Conservation (phyloP, 1,140 invertebrate genomes). For the Epicauta chinensis region DNA sequence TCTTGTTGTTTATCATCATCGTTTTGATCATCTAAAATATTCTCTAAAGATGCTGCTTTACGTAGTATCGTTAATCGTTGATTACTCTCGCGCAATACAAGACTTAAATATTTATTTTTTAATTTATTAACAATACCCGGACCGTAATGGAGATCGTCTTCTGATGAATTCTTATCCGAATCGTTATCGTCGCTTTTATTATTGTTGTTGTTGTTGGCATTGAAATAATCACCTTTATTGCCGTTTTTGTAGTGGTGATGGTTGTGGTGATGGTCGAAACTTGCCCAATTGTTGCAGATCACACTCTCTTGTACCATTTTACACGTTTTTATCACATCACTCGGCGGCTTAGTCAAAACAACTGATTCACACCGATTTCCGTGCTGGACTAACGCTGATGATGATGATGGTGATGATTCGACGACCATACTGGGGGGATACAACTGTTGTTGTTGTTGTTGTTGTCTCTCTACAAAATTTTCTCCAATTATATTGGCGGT, state of each 20-base stretch:
- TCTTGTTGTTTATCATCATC: constrained; percentile 1
- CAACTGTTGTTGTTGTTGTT: constrained; percentile 5
- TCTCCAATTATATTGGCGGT: constrained; percentile 9
- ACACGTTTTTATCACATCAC: background rate
- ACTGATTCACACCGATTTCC: background rate
- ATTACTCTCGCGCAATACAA: constrained; percentile 64
- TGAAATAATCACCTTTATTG: background rate
- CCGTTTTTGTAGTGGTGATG: background rate
- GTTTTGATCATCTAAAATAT: constrained; percentile 62
- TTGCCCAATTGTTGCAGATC: constrained; percentile 24
- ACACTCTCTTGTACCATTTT: constrained; percentile 35
- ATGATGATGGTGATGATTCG: background rate
- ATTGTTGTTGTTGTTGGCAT: constrained; percentile 14
- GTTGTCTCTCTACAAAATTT: constrained; percentile 16
- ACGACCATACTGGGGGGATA: constrained; percentile 8
- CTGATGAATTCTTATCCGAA: constrained; percentile 41
- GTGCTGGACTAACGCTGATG: background rate
- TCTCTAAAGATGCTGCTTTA: constrained; percentile 77
- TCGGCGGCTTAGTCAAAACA: background rate
- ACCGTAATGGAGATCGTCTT: constrained; percentile 84
- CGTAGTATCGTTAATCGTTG: constrained; percentile 55
- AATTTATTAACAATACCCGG: constrained; percentile 86
- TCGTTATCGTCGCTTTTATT: constrained; percentile 14
- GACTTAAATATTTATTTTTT: constrained; percentile 74
- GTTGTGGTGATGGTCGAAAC: background rate